Evolutionary conservation across 2,797 vertebrate species (phyloP).

Genomic region (Aldrovandia affinis): DNA sequence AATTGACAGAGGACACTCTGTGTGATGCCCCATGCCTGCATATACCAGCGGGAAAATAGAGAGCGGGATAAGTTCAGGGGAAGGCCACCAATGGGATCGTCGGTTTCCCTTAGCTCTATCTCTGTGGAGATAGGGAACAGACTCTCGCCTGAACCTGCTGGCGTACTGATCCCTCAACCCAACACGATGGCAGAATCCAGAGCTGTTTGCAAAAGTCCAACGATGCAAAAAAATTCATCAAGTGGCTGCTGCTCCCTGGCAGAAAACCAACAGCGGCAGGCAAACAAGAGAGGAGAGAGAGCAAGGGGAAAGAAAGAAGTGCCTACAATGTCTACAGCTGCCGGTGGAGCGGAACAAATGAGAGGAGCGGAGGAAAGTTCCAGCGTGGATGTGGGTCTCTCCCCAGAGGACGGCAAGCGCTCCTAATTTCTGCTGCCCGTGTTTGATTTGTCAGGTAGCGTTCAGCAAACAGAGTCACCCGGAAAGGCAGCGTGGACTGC

Average conservation of each 20-base stretch:
- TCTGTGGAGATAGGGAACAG: background rate
- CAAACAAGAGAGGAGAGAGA: background rate
- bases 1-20: too few relatives aligned
- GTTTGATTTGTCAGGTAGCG: constrained; percentile 9
- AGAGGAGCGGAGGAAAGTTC: background rate
- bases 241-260: background rate
- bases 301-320: background rate
- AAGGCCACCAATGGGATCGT: background rate
- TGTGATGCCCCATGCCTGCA: too few relatives aligned
- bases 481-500: background rate
- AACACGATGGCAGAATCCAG: background rate
- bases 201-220: background rate
- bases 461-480: background rate
- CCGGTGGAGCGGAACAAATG: background rate
- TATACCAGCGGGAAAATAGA: background rate
- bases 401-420: background rate
- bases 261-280: constrained; percentile 5
- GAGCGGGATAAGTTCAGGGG: background rate
- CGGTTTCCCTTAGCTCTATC: background rate
- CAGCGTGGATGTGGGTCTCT: background rate
- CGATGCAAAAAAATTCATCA: constrained; percentile 1
- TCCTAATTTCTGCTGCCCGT: background rate
- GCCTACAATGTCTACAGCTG: constrained; percentile 11
- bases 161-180: background rate
- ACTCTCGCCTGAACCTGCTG: background rate